phyloP scores from a whole-genome alignment of 2,888 invertebrate genomes.

The Dasysyrphus albostriatus region DNA sequence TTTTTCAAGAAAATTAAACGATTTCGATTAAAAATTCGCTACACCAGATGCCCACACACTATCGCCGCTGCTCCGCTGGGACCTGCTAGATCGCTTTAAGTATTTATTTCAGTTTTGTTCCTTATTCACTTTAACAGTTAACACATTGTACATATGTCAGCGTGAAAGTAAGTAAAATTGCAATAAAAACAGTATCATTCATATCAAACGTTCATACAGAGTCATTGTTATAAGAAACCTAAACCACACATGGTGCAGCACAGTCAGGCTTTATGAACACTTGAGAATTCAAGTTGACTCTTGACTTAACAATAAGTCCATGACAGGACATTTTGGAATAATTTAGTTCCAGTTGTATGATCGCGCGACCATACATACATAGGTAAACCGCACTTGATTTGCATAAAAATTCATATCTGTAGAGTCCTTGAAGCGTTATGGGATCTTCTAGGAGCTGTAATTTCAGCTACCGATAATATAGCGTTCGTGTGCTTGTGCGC shows the following conservation, averaged over 20 bases:
- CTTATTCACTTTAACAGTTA: neutral
- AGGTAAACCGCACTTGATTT: slow-evolving; percentile 32
- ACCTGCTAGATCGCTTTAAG: slow-evolving; percentile 31
- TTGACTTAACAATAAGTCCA: neutral
- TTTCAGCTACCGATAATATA: neutral
- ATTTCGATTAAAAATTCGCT: slow-evolving; percentile 70
- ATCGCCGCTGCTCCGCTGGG: neutral
- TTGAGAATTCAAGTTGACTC: neutral
- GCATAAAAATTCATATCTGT: slow-evolving; percentile 29
- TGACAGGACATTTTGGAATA: slow-evolving; percentile 53
- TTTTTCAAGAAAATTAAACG: slow-evolving; percentile 59
- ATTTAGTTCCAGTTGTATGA: slow-evolving; percentile 62
- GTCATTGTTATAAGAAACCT: slow-evolving; percentile 28
- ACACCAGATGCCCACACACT: slow-evolving; percentile 55
- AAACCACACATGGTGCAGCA: slow-evolving; percentile 8
- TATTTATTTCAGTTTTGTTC: neutral
- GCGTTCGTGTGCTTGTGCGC: neutral
- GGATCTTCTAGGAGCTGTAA: neutral
- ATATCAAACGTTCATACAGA: neutral
- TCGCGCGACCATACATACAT: slow-evolving; percentile 16
- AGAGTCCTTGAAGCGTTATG: slow-evolving; percentile 27
- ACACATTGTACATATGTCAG: slow-evolving; percentile 48
- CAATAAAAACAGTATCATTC: slow-evolving; percentile 48
- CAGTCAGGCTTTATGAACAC: neutral
- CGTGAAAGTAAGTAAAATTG: slow-evolving; percentile 53